Conservation (phyloP, 2,113 vertebrate genomes). For the Leiothrix lutea region DNA sequence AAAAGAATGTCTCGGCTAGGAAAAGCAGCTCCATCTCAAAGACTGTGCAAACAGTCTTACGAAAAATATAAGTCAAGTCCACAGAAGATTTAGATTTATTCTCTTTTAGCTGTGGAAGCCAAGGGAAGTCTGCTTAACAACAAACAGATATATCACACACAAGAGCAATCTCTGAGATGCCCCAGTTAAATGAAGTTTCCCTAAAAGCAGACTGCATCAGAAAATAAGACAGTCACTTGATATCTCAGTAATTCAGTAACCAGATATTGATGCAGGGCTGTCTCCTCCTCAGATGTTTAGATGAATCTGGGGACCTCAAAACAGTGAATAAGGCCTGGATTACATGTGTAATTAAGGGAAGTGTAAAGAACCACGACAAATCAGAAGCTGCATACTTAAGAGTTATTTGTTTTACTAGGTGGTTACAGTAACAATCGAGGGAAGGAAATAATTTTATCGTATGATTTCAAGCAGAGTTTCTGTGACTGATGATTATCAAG, state of each 20-base stretch:
- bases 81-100: neutral
- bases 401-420: neutral
- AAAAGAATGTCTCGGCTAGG: neutral
- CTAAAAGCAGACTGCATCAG: neutral
- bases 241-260: neutral
- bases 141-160: neutral
- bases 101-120: neutral
- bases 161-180: neutral
- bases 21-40: neutral
- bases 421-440: neutral
- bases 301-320: neutral
- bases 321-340: neutral
- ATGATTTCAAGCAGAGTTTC: neutral
- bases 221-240: neutral
- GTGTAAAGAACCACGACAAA: neutral
- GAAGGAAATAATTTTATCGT: neutral
- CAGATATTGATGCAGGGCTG: neutral
- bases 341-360: neutral
- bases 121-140: neutral
- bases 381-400: neutral
- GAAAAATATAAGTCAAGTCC: neutral
- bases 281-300: neutral
- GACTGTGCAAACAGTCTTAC: neutral
- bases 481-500: neutral
- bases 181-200: neutral